A percentile compares a stretch with the other conserved stretches of the same genome.
phyloP scores from a whole-genome alignment of 2,888 invertebrate species.

The Sminthurides aquaticus region DNA sequence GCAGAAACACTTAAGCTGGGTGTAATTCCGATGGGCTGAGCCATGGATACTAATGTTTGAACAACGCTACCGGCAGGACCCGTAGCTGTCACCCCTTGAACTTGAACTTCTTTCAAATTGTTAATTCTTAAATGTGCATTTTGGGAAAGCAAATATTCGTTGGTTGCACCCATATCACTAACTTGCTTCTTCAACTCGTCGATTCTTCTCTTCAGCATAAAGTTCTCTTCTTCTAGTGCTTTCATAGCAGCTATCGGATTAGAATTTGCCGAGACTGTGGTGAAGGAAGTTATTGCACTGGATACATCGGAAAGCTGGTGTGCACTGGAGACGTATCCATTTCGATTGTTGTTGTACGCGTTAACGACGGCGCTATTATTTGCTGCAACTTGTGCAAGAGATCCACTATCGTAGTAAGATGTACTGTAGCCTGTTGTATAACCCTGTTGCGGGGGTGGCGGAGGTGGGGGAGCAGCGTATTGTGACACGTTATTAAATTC shows the following conservation, averaged over 20 bases:
- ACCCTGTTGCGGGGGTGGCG: constrained; percentile 19
- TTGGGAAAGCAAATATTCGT: constrained; percentile 69
- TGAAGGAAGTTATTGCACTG: constrained; percentile 11
- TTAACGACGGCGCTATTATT: not conserved
- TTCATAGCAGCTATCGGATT: constrained; percentile 31
- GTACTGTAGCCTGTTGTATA: constrained; percentile 13
- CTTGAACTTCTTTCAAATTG: constrained; percentile 33
- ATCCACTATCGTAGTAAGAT: constrained; percentile 14
- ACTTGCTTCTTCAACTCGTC: constrained; percentile 64
- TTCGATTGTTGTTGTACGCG: constrained; percentile 1
- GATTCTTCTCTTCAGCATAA: constrained; percentile 58
- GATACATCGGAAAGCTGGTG: constrained; percentile 9
- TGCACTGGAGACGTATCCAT: constrained; percentile 13
- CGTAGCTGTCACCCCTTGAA: constrained; percentile 30
- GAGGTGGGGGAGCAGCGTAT: constrained; percentile 20
- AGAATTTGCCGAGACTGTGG: constrained; percentile 12
- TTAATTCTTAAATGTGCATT: constrained; percentile 62
- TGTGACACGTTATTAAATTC: constrained; percentile 14
- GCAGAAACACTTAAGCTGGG: constrained; percentile 33
- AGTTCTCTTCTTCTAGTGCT: constrained; percentile 60
- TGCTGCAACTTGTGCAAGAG: not conserved
- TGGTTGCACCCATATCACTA: constrained; percentile 55
- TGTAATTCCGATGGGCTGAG: constrained; percentile 38
- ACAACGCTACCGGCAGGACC: constrained; percentile 32
- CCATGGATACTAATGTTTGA: constrained; percentile 37